These are phyloP conservation scores for Acinonyx jubatus DNA, from an alignment of 2,113 vertebrate genomes.

Conservation along the genomic window DNA sequence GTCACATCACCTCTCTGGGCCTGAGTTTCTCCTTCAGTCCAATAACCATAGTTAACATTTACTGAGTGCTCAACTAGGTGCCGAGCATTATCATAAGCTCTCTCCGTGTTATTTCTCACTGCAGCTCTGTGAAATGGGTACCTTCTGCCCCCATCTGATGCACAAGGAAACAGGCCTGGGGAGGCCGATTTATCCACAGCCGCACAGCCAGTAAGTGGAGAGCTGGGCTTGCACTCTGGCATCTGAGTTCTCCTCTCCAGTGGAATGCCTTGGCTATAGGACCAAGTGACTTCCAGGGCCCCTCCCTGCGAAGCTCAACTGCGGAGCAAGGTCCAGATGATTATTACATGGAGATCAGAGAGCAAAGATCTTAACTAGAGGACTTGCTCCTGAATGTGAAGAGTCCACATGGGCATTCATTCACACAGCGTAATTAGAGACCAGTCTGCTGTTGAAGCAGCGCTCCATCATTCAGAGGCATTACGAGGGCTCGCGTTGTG, in stretches of 20 bases:
- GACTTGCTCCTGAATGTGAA: not conserved
- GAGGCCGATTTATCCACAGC: not conserved
- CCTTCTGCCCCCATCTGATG: not conserved
- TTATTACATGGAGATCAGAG: not conserved
- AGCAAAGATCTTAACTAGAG: conserved; percentile 29
- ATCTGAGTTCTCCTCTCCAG: accelerated
- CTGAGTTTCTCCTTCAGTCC: not conserved
- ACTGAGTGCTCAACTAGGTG: not conserved
- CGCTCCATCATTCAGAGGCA: not conserved
- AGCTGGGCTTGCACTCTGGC: not conserved
- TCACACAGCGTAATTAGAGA: not conserved
- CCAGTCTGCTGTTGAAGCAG: not conserved
- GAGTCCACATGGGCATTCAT: not conserved
- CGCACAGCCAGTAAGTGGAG: not conserved
- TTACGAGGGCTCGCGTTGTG: not conserved
- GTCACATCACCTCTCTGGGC: not conserved
- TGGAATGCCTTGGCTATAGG: not conserved
- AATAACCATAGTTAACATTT: not conserved
- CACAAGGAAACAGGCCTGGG: not conserved
- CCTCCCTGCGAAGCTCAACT: not conserved
- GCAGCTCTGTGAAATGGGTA: not conserved
- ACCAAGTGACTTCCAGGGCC: not conserved
- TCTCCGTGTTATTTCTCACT: not conserved
- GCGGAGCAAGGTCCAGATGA: conserved; percentile 60
- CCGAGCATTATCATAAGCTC: not conserved